Base-by-base conservation (phyloP, 2,888 invertebrate genomes). In the Rotaria magnacalcarata region DNA sequence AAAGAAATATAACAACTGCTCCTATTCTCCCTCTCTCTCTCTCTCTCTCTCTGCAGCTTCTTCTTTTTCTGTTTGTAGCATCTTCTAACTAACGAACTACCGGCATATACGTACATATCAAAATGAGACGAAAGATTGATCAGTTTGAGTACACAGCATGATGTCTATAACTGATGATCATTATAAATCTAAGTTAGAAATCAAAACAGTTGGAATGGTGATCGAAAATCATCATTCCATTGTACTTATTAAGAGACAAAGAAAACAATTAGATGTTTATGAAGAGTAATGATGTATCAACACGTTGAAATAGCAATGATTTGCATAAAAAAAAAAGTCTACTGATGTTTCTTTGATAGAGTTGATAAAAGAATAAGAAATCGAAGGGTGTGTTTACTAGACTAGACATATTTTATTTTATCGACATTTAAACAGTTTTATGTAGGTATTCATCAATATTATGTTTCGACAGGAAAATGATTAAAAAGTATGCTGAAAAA, bases 1-100 rank as follows among this genome's bases (percentile, higher is more conserved):
- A 67, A 67, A 67, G 67, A 67, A 41, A 67, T 67, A 67, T 67
- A 67, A 67, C 67, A 67, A 67, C 67, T 67, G 67, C 67, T 67
- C 2, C 34, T 54, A 21, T 54, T 54, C 54, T 67, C 34, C 34
- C 27, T 67, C 41, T 67, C 34, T 16, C 34, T 34, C 34, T 27
- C 16, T 16, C 11, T 11, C 14, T 50, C 50, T 50, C 50, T 50
- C 50, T 50, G 8, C 50, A 11, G 34, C 34, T 67, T 67, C 19
- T 34, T 67, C 67, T 67, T 27, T 34, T 34, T 41, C 34, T 24
- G 1, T 8, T 24, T 56, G 56, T 14, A 21, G 6, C 8, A 34
- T 41, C 34, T 34, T 34, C 67, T 67, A 67, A 67, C 67, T 67
- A 67, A 34, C 67, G 27, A 67, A 67, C 67, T 41, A 67, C 34